A percentile compares a stretch with the other conserved stretches of the same genome.
These are phyloP conservation scores for Andricus grossulariae DNA, from an alignment of 1,140 invertebrate species.

Conservation along the genomic window DNA sequence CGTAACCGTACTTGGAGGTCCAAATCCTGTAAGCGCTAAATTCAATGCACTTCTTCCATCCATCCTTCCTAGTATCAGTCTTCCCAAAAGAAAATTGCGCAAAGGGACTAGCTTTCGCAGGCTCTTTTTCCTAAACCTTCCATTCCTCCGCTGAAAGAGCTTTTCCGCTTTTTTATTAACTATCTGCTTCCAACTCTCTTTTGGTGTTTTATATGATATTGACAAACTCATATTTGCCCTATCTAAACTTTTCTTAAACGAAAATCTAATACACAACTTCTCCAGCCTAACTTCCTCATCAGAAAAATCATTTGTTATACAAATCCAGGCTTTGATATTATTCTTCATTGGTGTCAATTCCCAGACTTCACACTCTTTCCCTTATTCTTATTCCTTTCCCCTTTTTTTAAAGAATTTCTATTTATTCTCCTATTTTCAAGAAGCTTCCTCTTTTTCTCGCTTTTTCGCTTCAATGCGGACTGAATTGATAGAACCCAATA, in stretches of 20 bases:
- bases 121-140: slow-evolving; percentile 61
- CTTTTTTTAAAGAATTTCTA: too few species aligned
- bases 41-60: too few species aligned
- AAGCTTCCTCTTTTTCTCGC: too few species aligned
- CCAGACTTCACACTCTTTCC: too few species aligned
- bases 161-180: not conserved
- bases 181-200: not conserved
- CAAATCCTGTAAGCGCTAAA: not conserved
- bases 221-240: slow-evolving; percentile 69
- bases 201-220: slow-evolving; percentile 32
- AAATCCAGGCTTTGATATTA: slow-evolving; percentile 86
- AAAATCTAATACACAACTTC: slow-evolving; percentile 87
- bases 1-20: not conserved
- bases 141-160: slow-evolving; percentile 53
- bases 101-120: slow-evolving; percentile 80
- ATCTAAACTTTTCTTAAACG: slow-evolving; percentile 83
- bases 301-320: slow-evolving; percentile 91
- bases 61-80: not conserved
- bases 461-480: too few species aligned
- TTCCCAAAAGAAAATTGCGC: slow-evolving; percentile 80
- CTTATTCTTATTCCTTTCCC: too few species aligned
- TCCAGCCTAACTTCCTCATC: slow-evolving; percentile 88
- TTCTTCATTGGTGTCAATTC: slow-evolving; percentile 82
- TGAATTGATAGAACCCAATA: too few species aligned
- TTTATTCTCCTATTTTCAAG: too few species aligned